Conservation (phyloP, 2,797 vertebrate genomes). For the Manis javanica region DNA sequence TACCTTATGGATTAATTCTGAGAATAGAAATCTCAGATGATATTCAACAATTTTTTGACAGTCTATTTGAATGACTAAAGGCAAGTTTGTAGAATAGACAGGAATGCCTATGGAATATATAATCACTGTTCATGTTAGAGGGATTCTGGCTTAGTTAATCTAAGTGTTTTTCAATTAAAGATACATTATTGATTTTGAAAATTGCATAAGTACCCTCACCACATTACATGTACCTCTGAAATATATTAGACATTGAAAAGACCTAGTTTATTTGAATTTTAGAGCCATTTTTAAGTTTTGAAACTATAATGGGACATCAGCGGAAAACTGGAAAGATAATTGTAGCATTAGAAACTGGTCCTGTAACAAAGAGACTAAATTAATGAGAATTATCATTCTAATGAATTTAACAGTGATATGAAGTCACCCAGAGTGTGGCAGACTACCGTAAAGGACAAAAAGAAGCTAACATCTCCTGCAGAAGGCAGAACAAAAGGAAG, state of each 20-base stretch:
- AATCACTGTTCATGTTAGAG: not conserved
- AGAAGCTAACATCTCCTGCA: not conserved
- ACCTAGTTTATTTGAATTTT: not conserved
- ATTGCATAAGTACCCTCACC: not conserved
- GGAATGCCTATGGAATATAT: not conserved
- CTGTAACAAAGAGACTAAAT: not conserved
- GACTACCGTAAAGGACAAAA: not conserved
- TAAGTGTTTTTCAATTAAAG: slow-evolving; percentile 2
- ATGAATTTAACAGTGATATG: not conserved
- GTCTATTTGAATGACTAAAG: not conserved
- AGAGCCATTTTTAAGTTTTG: not conserved
- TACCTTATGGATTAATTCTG: not conserved
- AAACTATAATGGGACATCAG: not conserved
- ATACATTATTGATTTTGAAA: slow-evolving; percentile 18
- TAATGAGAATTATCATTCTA: not conserved
- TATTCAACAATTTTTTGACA: slow-evolving; percentile 24
- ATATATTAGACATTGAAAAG: not conserved
- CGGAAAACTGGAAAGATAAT: not conserved
- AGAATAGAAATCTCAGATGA: not conserved
- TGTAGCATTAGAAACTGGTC: not conserved
- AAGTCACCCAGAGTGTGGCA: not conserved
- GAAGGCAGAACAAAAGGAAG: not conserved
- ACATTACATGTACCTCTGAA: not conserved
- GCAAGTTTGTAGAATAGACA: not conserved
- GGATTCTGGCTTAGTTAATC: not conserved